Base-by-base conservation (phyloP, 2,888 invertebrate species). In the Acanthopleura granulata region DNA sequence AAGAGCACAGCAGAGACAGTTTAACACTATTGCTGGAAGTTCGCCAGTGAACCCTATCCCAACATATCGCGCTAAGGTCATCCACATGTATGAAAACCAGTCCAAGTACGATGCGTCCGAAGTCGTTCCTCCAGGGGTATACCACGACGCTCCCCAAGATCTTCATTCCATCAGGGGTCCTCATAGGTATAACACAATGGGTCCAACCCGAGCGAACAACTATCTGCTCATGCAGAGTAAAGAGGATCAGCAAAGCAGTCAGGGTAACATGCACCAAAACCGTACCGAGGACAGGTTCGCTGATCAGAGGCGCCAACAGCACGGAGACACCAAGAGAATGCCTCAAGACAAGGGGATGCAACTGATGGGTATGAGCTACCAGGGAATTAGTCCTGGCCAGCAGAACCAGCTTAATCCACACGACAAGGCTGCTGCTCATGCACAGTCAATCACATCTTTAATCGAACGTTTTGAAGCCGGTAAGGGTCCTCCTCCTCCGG, bases 81-180 rank as follows among this genome's bases (percentile, higher is more conserved):
- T 83, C 62, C 84, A 84, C 30, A 86, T 84, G 76, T 85, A 85
- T 75, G 86, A 86, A 74, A 86, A 85, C 75, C 86, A 86, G 78
- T 79, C 81, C n/a, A 81, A 83, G 74, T 79, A 82, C 61, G 85
- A 85, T 66, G 66, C 66, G 3, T 18, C 29, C 22, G 66, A 27
- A 16, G 12, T n/a, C 6, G 22, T 29, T 16, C 69, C 16, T n/a
- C 40, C 40, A 40, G 40, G 40, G 3, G 27, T 25, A 16, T 27
- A 25, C 25, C 71, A 71, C 11, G 71, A 66, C 9, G 16, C 16
- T 40, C 15, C 40, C n/a, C 18, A 22, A 40, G 22, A 71, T 16
- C 16, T 40, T 4, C 71, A 71, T 12, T 18, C 18, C 4, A 9
- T 9, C 40, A 71, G 40, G 40, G 27, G 27, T 6, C 25, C 66